These are phyloP conservation scores for Diaperis boleti DNA, from an alignment of 2,888 invertebrate species.

Conservation along the genomic window DNA sequence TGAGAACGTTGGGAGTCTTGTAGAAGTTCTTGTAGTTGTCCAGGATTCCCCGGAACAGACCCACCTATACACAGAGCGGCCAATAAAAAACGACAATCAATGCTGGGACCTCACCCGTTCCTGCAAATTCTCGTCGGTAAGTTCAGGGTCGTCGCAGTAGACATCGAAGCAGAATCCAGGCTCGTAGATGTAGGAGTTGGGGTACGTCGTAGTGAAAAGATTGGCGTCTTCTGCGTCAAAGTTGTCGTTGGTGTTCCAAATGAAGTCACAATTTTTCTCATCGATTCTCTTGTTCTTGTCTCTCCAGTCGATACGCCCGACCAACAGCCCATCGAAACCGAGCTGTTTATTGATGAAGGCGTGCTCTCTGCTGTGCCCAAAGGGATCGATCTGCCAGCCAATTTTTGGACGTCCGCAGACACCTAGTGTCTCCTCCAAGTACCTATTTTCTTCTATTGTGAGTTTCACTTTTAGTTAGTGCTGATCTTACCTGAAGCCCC, in stretches of 20 bases:
- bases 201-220: constrained; percentile 39
- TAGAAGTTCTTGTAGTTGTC: constrained; percentile 62
- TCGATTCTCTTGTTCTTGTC: constrained; percentile 74
- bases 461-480: constrained; percentile 19
- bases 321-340: constrained; percentile 87
- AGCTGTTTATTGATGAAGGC: constrained; percentile 82
- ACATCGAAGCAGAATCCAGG: constrained; percentile 77
- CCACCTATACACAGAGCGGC: constrained; percentile 10
- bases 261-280: constrained; percentile 77
- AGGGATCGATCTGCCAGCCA: constrained; percentile 86
- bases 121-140: constrained; percentile 77
- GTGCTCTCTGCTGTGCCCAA: constrained; percentile 86
- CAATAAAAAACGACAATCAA: constrained; percentile 66
- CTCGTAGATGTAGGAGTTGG: constrained; percentile 28
- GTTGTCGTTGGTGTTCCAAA: constrained; percentile 81
- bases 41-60: constrained; percentile 56
- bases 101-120: not conserved
- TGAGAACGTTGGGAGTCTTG: constrained; percentile 71
- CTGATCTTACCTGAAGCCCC: constrained; percentile 24
- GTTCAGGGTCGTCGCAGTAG: constrained; percentile 69
- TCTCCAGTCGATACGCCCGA: constrained; percentile 85
- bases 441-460: not conserved
- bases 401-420: constrained; percentile 76
- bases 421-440: constrained; percentile 74
- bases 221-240: constrained; percentile 71